Evolutionary conservation across 2,888 invertebrate genomes (phyloP), one percentile per base, ranked within the genome.

Genomic region (Limnephilus rhombicus): DNA sequence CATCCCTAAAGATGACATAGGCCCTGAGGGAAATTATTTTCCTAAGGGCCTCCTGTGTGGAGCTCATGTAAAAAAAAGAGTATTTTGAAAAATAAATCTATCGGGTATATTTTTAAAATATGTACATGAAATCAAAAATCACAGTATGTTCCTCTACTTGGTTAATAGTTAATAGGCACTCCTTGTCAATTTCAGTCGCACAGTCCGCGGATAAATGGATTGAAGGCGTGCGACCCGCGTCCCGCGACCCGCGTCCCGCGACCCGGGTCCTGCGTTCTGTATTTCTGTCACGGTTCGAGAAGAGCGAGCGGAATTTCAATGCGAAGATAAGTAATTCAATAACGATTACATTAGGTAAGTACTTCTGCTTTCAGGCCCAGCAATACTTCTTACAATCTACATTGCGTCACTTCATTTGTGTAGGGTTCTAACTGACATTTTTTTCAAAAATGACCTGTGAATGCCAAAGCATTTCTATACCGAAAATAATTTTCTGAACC

Each of bases 181-280:
- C 13, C 82, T 34, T 82, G 82, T 82, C 82, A 82, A 82, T 82
- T 82, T 82, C 34, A 82, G 31, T 82, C 82, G 31, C 82, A 18
- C 68, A 24, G 68, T 68, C 68, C 68, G 68, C 11, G 82, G 18
- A 82, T 82, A 34, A 82, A 82, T 81, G 31, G 31, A 81, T 31
- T 82, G 34, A 34, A 82, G 82, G 34, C 18, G 82, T 68, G 68
- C 68, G 68, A 7, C 18, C 5, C 18, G 15, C 12, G 45, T 45
- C 11, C 45, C 12, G 45, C 68, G 68, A 7, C 18, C 5, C 18
- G 15, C 12, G 45, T 45, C 11, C 45, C 45, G 45, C 37, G 37
- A 37, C 37, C 37, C 37, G 53, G 7, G 68, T 68, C 18, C 18
- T 18, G 15, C 29, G 31, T 29, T 34, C 34, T 34, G 34, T 82